Evolutionary conservation across 2,797 vertebrate genomes (phyloP).

Genomic region (Austrolebias charrua): DNA sequence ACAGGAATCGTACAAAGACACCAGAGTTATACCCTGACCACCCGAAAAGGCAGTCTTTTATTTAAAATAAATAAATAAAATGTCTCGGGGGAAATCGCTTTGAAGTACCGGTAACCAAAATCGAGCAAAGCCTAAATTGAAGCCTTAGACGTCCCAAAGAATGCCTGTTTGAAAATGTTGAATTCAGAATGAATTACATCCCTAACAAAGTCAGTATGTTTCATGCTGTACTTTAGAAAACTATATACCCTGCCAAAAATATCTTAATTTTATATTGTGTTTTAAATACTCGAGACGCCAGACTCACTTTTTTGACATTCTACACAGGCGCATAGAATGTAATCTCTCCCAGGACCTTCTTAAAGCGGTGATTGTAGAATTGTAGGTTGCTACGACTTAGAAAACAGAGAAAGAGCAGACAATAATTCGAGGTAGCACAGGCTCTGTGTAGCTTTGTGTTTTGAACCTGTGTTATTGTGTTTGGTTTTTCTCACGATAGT

Average conservation of each 20-base stretch:
- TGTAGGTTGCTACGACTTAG: slow-evolving; percentile 80
- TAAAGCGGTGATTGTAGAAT: slow-evolving; percentile 82
- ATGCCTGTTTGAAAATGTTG: slow-evolving; percentile 37
- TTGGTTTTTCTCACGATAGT: slow-evolving; percentile 36
- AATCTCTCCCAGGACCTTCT: slow-evolving; percentile 81
- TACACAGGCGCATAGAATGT: slow-evolving; percentile 74
- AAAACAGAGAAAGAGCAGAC: slow-evolving; percentile 72
- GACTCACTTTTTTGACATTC: slow-evolving; percentile 28
- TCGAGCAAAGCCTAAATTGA: slow-evolving; percentile 38
- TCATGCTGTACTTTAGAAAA: rapidly evolving
- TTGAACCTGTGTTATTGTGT: slow-evolving; percentile 52
- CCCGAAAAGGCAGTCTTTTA: background rate
- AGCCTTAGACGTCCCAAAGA: slow-evolving; percentile 25
- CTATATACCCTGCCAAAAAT: background rate
- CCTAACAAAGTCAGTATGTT: rapidly evolving
- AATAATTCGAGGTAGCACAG: slow-evolving; percentile 50
- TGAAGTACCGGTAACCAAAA: slow-evolving; percentile 1
- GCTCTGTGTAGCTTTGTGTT: slow-evolving; percentile 43
- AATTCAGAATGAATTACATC: background rate
- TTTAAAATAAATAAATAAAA: background rate
- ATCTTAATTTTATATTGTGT: background rate
- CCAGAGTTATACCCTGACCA: background rate
- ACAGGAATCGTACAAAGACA: background rate
- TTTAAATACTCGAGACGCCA: background rate
- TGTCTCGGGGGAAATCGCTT: rapidly evolving